These are phyloP conservation scores for Sussaba pulchella DNA, from an alignment of 2,888 invertebrate genomes.

Conservation along the genomic window DNA sequence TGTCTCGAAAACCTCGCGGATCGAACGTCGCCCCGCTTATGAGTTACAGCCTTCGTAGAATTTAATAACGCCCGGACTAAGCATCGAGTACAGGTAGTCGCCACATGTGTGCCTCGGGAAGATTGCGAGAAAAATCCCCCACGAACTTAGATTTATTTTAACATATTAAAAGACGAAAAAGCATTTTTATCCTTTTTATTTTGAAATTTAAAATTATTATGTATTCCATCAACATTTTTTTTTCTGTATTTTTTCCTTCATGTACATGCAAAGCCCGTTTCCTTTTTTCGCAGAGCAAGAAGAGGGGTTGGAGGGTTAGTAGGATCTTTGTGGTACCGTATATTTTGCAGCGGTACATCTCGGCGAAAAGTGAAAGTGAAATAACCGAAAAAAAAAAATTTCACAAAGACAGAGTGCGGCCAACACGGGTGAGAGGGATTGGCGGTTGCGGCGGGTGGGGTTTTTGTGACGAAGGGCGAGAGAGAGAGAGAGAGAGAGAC, in stretches of 20 bases:
- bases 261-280: not conserved
- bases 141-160: not conserved
- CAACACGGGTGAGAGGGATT: conserved; percentile 9
- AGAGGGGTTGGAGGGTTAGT: too few species aligned
- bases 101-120: not conserved
- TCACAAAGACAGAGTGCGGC: conserved; percentile 15
- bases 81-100: conserved; percentile 1
- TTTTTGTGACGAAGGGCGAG: conserved; percentile 54
- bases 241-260: too few species aligned
- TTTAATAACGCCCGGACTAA: conserved; percentile 10
- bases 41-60: conserved; percentile 29
- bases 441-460: conserved; percentile 9
- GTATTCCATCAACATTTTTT: too few species aligned
- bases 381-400: conserved; percentile 3
- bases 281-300: too few species aligned
- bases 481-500: too few species aligned
- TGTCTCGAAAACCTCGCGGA: conserved; percentile 47
- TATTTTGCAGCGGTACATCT: conserved; percentile 2
- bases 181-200: too few species aligned
- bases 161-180: not conserved
- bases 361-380: conserved; percentile 21
- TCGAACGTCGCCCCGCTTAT: conserved; percentile 47
- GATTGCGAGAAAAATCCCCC: conserved; percentile 1
- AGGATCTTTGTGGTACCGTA: not conserved
- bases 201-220: too few species aligned